These are phyloP conservation scores for Sardinella longiceps DNA, from an alignment of 2,797 vertebrate genomes.

Conservation along the genomic window DNA sequence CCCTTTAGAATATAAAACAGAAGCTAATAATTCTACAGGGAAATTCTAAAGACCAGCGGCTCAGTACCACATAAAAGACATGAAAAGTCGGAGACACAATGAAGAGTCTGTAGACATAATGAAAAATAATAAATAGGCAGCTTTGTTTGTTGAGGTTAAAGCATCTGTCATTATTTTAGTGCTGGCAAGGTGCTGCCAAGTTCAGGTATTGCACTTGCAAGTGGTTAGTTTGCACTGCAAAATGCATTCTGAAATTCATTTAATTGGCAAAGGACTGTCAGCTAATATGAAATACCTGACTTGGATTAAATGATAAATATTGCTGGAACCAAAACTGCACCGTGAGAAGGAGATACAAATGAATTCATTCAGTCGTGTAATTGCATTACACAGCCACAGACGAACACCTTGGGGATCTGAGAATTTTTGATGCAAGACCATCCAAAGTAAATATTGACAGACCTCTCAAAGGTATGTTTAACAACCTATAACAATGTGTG, in stretches of 20 bases:
- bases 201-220: not conserved
- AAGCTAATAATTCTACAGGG: no score
- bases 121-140: no score
- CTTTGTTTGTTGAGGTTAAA: no score
- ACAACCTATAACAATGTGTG: not conserved
- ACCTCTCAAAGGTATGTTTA: slow-evolving; percentile 1
- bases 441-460: slow-evolving; percentile 15
- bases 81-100: no score
- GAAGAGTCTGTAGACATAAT: no score
- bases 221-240: not conserved
- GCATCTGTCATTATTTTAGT: no score
- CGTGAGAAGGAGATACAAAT: slow-evolving; percentile 2
- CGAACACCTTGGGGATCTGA: not conserved
- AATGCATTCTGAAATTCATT: not conserved
- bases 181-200: not conserved
- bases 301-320: slow-evolving; percentile 10
- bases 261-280: not conserved
- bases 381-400: not conserved
- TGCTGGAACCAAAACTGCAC: not conserved
- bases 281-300: slow-evolving; percentile 22
- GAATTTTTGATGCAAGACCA: not conserved
- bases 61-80: no score
- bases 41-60: no score
- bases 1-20: no score
- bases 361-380: slow-evolving; percentile 24